Evolutionary conservation across 2,888 invertebrate genomes (phyloP).

Genomic region (Caenorhabditis sinica): DNA sequence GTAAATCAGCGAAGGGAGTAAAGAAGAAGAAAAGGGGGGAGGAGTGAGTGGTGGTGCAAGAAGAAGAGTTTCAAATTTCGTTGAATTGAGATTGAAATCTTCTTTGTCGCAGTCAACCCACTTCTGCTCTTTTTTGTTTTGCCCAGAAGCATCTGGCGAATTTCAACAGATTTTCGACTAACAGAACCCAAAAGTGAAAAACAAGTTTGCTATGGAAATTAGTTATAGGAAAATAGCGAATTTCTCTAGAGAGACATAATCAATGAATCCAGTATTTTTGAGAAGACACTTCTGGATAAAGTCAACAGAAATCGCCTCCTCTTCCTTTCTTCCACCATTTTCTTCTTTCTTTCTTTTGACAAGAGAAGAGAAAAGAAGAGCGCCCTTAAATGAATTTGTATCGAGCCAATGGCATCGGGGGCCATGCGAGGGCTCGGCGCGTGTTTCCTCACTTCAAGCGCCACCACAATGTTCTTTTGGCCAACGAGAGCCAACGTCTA

Average conservation of each 20-base stretch:
- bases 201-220: slow-evolving; percentile 17
- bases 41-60: slow-evolving; percentile 9
- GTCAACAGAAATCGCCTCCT: slow-evolving; percentile 14
- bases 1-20: slow-evolving; percentile 34
- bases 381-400: slow-evolving; percentile 59
- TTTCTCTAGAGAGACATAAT: not conserved
- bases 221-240: not conserved
- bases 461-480: slow-evolving; percentile 37
- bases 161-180: not conserved
- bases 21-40: slow-evolving; percentile 8
- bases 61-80: slow-evolving; percentile 51
- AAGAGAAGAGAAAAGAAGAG: slow-evolving; percentile 41
- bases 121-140: slow-evolving; percentile 17
- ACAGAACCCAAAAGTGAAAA: not conserved
- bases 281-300: slow-evolving; percentile 33
- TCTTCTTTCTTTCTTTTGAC: slow-evolving; percentile 24
- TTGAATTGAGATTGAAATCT: slow-evolving; percentile 46
- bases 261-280: slow-evolving; percentile 5
- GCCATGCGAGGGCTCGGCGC: slow-evolving; percentile 32
- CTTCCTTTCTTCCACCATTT: slow-evolving; percentile 8
- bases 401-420: slow-evolving; percentile 49
- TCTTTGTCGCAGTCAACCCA: slow-evolving; percentile 32
- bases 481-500: slow-evolving; percentile 3
- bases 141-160: not conserved
- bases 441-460: slow-evolving; percentile 40